Evolutionary conservation across 2,797 vertebrate genomes (phyloP), one percentile per base, ranked within the genome.

Genomic region (Valencia hispanica): DNA sequence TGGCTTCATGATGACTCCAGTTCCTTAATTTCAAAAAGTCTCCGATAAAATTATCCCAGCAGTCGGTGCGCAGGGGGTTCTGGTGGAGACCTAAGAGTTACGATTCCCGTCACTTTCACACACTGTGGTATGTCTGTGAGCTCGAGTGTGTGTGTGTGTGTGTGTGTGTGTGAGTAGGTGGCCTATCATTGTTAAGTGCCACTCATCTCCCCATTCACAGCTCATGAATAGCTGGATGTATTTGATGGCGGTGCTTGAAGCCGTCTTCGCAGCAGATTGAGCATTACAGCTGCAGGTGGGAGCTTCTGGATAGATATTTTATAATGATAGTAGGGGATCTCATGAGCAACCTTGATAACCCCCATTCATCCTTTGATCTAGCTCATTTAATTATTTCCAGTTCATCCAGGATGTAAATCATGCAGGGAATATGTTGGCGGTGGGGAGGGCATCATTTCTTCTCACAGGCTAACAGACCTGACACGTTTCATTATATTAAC

Each of bases 11-110:
- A 85, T 71, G 68, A 78, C 30, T 27, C 77, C 51, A 36, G 79
- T 83, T 87, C 82, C 55, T 87, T 82, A 18, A 83, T 89, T 89
- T 79, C 55, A 84, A 78, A n/a, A 92, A 89, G 84, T 91, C 82
- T 50, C 70, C 18, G 36, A 82, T 79, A 61, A 89, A 85, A 91
- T 76, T 25, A 75, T 79, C 59, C 77, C 39, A 57, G 70, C 77
- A 57, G 27, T 75, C 70, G 14, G 68, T 69, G 8, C 55, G 17
- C 12, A 3, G 9, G 51, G n/a, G 53, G 11, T 45, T 70, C 34
- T 41, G 34, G 36, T 27, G 39, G 68, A 45, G 70, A 59, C 66
- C 32, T 30, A 4, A n/a, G 15, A 77, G 66, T 61, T 55, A 70
- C 12, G 18, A 79, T 75, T 65, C 34, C 82, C 70, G 69, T 73